Conservation (phyloP, 2,888 invertebrate species). For the Eupeodes luniger region DNA sequence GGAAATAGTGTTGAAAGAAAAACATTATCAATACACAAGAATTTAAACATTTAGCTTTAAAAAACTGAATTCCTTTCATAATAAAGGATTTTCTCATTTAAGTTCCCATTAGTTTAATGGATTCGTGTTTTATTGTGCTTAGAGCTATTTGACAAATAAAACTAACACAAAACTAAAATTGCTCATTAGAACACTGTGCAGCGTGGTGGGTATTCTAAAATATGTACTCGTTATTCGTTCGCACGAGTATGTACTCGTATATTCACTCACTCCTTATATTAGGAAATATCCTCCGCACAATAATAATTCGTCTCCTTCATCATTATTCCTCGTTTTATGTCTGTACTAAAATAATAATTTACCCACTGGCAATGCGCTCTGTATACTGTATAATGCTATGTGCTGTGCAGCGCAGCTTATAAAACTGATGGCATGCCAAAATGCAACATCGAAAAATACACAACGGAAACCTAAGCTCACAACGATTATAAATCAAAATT, state of each 20-base stretch:
- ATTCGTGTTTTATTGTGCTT: not conserved
- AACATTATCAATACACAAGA: too few species aligned
- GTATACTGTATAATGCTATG: not conserved
- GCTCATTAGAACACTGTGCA: constrained; percentile 1
- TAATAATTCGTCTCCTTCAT: not conserved
- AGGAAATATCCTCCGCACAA: too few species aligned
- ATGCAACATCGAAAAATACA: constrained; percentile 25
- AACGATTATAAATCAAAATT: constrained; percentile 69
- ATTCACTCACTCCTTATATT: too few species aligned
- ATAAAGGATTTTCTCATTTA: not conserved
- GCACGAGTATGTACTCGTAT: too few species aligned
- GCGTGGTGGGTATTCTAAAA: not conserved
- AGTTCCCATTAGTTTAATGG: constrained; percentile 6
- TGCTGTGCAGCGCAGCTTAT: not conserved
- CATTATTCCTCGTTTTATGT: constrained; percentile 1
- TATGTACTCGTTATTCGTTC: not conserved
- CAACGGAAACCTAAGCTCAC: constrained; percentile 32
- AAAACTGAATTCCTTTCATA: too few species aligned
- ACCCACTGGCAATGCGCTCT: constrained; percentile 24
- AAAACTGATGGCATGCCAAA: not conserved
- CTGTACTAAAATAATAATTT: constrained; percentile 18
- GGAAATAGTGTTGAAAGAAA: too few species aligned
- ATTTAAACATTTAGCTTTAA: too few species aligned
- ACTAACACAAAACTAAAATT: not conserved
- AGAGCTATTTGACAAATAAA: not conserved